Conservation (phyloP, 2,113 vertebrate genomes). For the Morone saxatilis region DNA sequence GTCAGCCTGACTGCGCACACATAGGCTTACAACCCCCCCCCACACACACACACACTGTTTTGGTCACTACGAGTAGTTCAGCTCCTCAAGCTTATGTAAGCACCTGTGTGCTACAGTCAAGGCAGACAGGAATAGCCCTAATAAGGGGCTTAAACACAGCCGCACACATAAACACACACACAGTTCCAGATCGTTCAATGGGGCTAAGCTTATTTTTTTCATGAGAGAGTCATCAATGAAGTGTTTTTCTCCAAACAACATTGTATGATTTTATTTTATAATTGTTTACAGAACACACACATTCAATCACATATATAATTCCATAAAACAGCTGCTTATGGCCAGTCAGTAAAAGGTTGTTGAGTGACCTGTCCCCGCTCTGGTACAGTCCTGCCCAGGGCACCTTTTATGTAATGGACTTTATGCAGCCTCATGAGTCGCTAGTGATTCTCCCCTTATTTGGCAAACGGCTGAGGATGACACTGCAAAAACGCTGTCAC, state of each 20-base stretch:
- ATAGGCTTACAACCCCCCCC: too few relatives aligned
- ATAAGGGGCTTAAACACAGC: conserved; percentile 66
- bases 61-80: conserved; percentile 31
- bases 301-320: conserved; percentile 36
- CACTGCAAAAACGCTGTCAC: conserved; percentile 40
- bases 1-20: conserved; percentile 11
- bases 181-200: conserved; percentile 38
- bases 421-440: conserved; percentile 41
- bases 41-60: conserved; percentile 25
- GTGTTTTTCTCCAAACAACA: not conserved
- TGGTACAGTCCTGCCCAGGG: conserved; percentile 26
- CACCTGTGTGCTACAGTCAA: conserved; percentile 51
- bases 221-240: conserved; percentile 37
- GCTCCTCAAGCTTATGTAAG: conserved; percentile 65
- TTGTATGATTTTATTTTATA: too few relatives aligned
- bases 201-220: conserved; percentile 33
- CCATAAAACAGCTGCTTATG: conserved; percentile 25
- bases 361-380: conserved; percentile 43
- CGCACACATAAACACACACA: conserved; percentile 25
- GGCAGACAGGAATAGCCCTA: conserved; percentile 66
- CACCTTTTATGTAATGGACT: conserved; percentile 65
- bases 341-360: conserved; percentile 22
- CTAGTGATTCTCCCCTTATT: conserved; percentile 60
- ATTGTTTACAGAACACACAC: not conserved
- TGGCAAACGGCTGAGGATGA: conserved; percentile 62